A percentile compares a stretch with the other conserved stretches of the same genome.
Conservation (phyloP, 2,888 invertebrate species). For the Rhopalosiphum nymphaeae region DNA sequence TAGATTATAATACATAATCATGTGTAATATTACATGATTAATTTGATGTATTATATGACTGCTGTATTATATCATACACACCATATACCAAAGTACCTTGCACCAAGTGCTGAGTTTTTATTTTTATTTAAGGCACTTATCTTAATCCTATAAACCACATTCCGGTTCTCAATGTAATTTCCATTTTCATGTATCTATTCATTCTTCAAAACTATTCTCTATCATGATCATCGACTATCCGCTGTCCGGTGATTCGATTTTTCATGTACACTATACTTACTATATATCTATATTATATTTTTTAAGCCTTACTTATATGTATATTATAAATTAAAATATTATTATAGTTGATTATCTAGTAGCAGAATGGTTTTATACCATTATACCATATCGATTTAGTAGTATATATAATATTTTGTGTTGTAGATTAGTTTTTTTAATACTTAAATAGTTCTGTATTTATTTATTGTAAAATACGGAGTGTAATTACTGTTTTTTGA, state of each 20-base stretch:
- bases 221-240: background rate
- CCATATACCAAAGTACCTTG: background rate
- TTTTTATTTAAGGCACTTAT: background rate
- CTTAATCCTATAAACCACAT: background rate
- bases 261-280: background rate
- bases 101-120: background rate
- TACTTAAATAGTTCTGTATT: background rate
- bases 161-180: background rate
- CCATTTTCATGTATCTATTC: background rate
- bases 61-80: background rate
- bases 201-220: conserved; percentile 7
- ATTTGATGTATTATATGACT: background rate
- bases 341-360: background rate
- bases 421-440: conserved; percentile 23
- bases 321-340: conserved; percentile 5
- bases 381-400: conserved; percentile 29
- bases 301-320: background rate
- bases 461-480: conserved; percentile 33
- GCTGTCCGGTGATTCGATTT: background rate
- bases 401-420: conserved; percentile 19
- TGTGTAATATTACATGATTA: background rate
- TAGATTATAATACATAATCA: background rate
- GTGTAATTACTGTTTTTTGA: conserved; percentile 43
- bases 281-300: background rate
- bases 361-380: background rate